phyloP scores from a whole-genome alignment of 92 coral and sea anemone genomes.

The Umimayanthus chanpuru region DNA sequence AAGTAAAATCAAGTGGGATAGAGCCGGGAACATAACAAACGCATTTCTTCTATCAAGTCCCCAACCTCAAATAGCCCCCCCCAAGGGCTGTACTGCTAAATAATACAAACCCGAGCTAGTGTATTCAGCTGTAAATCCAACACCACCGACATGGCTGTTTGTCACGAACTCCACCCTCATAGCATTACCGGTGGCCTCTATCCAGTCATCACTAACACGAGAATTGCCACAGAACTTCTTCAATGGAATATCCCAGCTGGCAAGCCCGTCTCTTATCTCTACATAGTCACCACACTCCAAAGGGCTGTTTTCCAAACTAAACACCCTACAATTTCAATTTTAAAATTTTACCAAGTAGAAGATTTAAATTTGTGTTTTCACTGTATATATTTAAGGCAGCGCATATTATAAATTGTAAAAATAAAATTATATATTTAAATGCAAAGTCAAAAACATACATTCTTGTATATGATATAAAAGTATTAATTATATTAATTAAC shows the following conservation, averaged over 20 bases:
- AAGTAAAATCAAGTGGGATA: no score
- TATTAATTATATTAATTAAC: no score
- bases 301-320: slow-evolving; percentile 56
- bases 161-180: slow-evolving; percentile 79
- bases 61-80: no score
- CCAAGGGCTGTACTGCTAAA: neutral
- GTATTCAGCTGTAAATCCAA: slow-evolving; percentile 75
- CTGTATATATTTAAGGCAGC: no score
- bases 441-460: no score
- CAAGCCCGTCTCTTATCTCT: slow-evolving; percentile 77
- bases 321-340: slow-evolving; percentile 38
- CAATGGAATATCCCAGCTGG: slow-evolving; percentile 73
- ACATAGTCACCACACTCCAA: slow-evolving; percentile 67
- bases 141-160: slow-evolving; percentile 46
- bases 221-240: slow-evolving; percentile 66
- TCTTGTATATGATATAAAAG: no score
- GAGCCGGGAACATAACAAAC: no score
- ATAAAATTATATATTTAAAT: no score
- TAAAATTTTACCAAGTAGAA: neutral
- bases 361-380: no score
- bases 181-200: slow-evolving; percentile 57
- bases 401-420: no score
- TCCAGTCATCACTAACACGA: slow-evolving; percentile 41
- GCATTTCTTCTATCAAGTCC: no score
- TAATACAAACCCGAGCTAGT: slow-evolving; percentile 40